Percentiles rank a stretch among this genome's conserved stretches.
These are phyloP conservation scores for Onthophagus sagittarius DNA, from an alignment of 2,888 invertebrate species.

Conservation along the genomic window DNA sequence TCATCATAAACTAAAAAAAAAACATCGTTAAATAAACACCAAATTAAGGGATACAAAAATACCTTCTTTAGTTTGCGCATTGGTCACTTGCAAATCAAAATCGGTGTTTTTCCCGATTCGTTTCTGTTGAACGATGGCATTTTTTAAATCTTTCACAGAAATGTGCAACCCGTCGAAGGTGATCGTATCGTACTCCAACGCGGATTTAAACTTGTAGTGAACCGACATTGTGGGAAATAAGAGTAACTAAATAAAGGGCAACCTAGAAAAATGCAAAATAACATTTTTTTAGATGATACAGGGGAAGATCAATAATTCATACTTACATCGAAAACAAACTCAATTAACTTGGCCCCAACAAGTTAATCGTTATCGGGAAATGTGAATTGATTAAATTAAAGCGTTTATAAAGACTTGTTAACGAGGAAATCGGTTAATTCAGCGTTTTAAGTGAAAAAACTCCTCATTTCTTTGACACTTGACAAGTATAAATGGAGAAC, in stretches of 20 bases:
- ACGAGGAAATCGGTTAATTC: neutral
- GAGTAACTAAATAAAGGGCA: neutral
- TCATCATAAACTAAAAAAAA: conserved; percentile 77
- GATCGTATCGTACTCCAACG: conserved; percentile 92
- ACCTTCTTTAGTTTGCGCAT: conserved; percentile 97
- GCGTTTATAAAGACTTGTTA: neutral
- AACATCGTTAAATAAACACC: neutral
- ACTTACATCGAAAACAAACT: neutral
- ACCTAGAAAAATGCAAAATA: neutral
- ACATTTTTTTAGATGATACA: neutral
- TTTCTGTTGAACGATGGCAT: conserved; percentile 92
- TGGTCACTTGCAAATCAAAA: conserved; percentile 94
- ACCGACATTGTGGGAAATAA: conserved; percentile 88
- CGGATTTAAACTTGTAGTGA: conserved; percentile 98
- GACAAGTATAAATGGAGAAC: too few species aligned
- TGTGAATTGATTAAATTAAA: neutral
- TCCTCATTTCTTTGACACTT: too few species aligned
- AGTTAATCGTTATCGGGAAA: neutral
- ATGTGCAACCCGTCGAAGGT: conserved; percentile 97
- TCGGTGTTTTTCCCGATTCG: conserved; percentile 89
- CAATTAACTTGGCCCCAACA: neutral
- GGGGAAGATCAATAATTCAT: conserved; percentile 14
- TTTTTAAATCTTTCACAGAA: conserved; percentile 91
- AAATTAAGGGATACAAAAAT: neutral
- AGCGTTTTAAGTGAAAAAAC: too few species aligned